Evolutionary conservation across 2,113 vertebrate species (phyloP), one percentile per base, ranked within the genome.

Genomic region (Toxotes chatareus): DNA sequence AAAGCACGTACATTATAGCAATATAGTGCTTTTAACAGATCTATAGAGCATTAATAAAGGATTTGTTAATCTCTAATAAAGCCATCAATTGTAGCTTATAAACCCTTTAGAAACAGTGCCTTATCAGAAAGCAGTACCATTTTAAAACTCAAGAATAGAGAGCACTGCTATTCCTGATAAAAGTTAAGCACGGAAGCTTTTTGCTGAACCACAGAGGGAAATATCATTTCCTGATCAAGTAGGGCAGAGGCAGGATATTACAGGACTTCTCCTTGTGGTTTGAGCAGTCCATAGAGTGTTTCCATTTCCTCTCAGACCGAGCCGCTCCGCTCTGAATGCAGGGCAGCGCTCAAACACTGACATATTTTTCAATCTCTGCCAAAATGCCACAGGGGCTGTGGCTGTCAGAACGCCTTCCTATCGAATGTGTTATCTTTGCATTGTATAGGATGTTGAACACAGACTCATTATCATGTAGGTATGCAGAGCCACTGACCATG

Each of bases 291-390:
- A 0, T 27, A 80, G 83, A 79, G 49, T 32, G 62, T 85, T 82
- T 77, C 16, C 63, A 65, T 56, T 81, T 77, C 73, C 69, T 79
- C 69, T 68, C 63, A 16, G 34, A 73, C n/a, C 76, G 75, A 76
- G 66, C 86, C 1, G 53, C 73, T 84, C 14, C 27, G 36, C 83
- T 93, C 87, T 83, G 44, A 83, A 94, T 93, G 40, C 91, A 90
- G 34, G 38, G 31, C 68, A 56, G 47, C 61, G 62, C 79, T 84
- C 77, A 27, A 53, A 12, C 66, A 55, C 77, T 72, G 69, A 89
- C 77, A 83, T 68, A 2, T 68, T 53, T 64, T 80, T 23, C 83
- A 60, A 62, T 61, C 55, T 65, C 70, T 73, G 69, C 76, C 78
- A 27, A 78, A 75, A 81, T 8, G 79, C 67, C 73, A 3, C 73